These are phyloP conservation scores for Cerastis leucographa DNA, from an alignment of 2,888 invertebrate genomes.

Conservation along the genomic window DNA sequence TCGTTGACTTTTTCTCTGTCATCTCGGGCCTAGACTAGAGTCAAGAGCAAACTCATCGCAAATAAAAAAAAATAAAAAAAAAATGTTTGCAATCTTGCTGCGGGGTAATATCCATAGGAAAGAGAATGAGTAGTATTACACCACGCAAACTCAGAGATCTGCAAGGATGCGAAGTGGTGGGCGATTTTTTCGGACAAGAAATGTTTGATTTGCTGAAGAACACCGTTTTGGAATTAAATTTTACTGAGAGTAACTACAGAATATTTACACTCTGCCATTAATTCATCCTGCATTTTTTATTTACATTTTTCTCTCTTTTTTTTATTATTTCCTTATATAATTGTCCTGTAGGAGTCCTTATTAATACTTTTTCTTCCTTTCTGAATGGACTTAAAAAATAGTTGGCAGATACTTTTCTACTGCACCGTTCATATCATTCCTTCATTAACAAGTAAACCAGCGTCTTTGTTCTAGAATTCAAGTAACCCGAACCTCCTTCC, in stretches of 20 bases:
- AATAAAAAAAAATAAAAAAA: no score
- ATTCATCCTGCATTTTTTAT: neutral
- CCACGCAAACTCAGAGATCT: no score
- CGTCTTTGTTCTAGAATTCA: slow-evolving; percentile 15
- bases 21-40: no score
- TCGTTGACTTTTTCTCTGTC: no score
- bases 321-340: neutral
- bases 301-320: neutral
- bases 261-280: neutral
- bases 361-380: neutral
- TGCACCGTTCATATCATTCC: neutral
- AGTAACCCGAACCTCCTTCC: slow-evolving; percentile 37
- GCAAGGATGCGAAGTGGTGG: no score
- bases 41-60: no score
- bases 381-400: neutral
- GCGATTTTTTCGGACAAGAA: no score
- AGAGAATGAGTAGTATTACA: no score
- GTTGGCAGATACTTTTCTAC: neutral
- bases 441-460: neutral
- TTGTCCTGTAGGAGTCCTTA: neutral
- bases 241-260: neutral
- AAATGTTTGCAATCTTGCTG: no score
- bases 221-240: neutral
- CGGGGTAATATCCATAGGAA: no score
- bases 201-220: neutral